A percentile compares a stretch with the other conserved stretches of the same genome.
phyloP scores from a whole-genome alignment of 1,140 invertebrate species.

The Caenorhabditis remanei region DNA sequence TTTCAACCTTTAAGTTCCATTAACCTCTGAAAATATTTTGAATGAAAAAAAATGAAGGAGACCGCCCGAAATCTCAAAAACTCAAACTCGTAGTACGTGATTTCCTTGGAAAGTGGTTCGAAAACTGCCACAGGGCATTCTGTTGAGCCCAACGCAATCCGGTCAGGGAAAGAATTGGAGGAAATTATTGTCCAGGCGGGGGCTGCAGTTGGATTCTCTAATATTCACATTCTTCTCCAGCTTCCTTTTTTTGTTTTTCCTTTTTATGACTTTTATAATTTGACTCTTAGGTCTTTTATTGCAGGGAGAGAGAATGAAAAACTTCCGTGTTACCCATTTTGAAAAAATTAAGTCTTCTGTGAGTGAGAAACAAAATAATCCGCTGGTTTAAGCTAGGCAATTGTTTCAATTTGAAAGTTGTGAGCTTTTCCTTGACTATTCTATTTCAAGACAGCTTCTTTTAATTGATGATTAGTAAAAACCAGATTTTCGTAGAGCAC shows the following conservation, averaged over 20 bases:
- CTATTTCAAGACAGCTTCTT: no score
- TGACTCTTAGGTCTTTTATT: slow-evolving; percentile 5
- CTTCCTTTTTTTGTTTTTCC: no score
- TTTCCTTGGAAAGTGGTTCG: neutral
- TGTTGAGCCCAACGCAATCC: slow-evolving; percentile 3
- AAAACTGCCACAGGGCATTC: neutral
- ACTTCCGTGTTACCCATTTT: slow-evolving; percentile 1
- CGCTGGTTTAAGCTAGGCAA: no score
- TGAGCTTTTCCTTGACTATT: no score
- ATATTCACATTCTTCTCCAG: no score
- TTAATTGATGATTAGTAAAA: no score
- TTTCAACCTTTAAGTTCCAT: neutral
- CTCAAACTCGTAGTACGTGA: neutral
- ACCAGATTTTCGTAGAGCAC: no score
- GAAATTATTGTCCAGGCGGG: neutral
- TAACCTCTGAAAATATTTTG: neutral
- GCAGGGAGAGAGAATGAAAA: neutral
- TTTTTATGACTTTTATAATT: no score
- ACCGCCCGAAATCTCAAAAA: neutral
- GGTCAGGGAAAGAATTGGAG: neutral
- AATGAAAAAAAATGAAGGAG: neutral
- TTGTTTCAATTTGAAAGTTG: no score
- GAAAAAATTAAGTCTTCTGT: neutral
- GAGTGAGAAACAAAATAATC: no score
- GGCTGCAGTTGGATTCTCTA: neutral